Percentiles rank a stretch among this genome's conserved stretches.
These are phyloP conservation scores for Nibea coibor DNA, from an alignment of 2,113 vertebrate species.

Conservation along the genomic window DNA sequence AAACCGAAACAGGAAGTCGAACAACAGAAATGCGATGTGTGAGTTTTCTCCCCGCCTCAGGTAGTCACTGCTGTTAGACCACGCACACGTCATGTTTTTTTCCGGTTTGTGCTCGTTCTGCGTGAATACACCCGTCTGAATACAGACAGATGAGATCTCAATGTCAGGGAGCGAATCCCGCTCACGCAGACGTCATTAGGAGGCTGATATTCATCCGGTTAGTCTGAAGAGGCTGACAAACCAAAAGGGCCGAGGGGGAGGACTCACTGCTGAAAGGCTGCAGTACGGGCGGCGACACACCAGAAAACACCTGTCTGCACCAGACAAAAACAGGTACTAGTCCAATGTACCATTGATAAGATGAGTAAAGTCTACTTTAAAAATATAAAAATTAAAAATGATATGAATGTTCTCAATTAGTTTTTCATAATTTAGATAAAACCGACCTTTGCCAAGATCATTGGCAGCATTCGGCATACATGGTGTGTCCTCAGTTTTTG, in stretches of 20 bases:
- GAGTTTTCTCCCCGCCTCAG: slow-evolving; percentile 1
- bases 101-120: slow-evolving; percentile 18
- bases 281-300: slow-evolving; percentile 47
- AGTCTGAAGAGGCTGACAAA: slow-evolving; percentile 58
- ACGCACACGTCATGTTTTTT: slow-evolving; percentile 22
- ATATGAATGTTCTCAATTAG: too few species aligned
- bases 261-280: slow-evolving; percentile 37
- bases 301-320: slow-evolving; percentile 58
- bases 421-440: too few species aligned
- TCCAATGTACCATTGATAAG: background rate
- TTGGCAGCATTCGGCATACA: too few species aligned
- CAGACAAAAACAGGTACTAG: slow-evolving; percentile 21
- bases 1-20: slow-evolving; percentile 42
- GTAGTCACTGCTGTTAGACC: slow-evolving; percentile 53
- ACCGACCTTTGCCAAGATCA: too few species aligned
- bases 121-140: background rate
- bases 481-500: too few species aligned
- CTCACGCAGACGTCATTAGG: slow-evolving; percentile 60
- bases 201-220: slow-evolving; percentile 67
- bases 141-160: slow-evolving; percentile 50
- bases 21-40: slow-evolving; percentile 10
- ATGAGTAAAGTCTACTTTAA: too few species aligned
- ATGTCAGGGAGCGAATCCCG: slow-evolving; percentile 29
- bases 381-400: too few species aligned
- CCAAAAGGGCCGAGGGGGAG: slow-evolving; percentile 43